Evolutionary conservation across 2,888 invertebrate species (phyloP).

Genomic region (Drosophila paranaensis): DNA sequence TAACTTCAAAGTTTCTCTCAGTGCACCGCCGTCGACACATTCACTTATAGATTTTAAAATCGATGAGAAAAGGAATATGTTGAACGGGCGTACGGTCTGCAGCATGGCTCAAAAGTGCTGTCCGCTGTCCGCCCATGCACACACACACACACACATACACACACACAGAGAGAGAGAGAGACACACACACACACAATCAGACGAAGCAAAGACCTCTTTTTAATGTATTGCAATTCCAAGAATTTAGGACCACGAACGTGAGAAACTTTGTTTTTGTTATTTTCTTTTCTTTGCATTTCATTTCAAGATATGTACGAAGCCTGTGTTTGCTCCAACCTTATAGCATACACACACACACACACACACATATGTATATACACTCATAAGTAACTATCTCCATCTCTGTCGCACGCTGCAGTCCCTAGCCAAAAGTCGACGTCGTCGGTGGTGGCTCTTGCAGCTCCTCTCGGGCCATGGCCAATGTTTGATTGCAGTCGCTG

Average conservation of each 20-base stretch:
- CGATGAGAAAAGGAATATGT: conserved; percentile 80
- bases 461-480: conserved; percentile 66
- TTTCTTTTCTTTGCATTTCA: conserved; percentile 82
- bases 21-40: conserved; percentile 71
- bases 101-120: conserved; percentile 74
- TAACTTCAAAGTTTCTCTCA: conserved; percentile 47
- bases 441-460: conserved; percentile 53
- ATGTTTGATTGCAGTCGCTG: conserved; percentile 65
- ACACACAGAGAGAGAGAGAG: conserved; percentile 45
- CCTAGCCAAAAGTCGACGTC: conserved; percentile 39
- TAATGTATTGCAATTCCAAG: conserved; percentile 85
- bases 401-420: conserved; percentile 31
- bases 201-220: conserved; percentile 83
- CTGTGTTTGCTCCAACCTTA: conserved; percentile 63
- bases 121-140: conserved; percentile 68
- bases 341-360: conserved; percentile 26
- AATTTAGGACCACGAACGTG: conserved; percentile 84
- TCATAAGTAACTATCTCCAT: conserved; percentile 14
- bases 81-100: conserved; percentile 66
- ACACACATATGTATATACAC: neutral
- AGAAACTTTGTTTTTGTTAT: conserved; percentile 84
- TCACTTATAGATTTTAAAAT: conserved; percentile 80
- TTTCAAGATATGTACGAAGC: conserved; percentile 79
- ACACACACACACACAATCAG: conserved; percentile 47
- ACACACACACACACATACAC: conserved; percentile 42